Evolutionary conservation across 2,113 vertebrate species (phyloP).

Genomic region (Lipophrys pholis): DNA sequence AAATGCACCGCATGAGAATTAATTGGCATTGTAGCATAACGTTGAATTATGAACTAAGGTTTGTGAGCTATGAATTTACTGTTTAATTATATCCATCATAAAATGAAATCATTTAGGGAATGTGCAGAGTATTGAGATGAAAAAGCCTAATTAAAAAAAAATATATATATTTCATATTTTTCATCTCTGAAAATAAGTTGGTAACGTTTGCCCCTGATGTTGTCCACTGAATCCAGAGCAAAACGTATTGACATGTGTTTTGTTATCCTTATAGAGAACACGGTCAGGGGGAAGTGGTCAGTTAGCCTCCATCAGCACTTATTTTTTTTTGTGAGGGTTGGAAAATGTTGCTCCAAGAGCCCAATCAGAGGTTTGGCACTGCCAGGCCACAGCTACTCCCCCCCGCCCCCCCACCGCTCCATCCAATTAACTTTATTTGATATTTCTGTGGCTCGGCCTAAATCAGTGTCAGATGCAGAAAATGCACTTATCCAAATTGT

Average conservation of each 20-base stretch:
- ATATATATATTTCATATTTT: not conserved
- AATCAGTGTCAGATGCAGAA: constrained; percentile 74
- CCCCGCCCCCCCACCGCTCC: constrained; percentile 41
- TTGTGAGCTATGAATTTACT: not conserved
- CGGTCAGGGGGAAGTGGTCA: constrained; percentile 57
- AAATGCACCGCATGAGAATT: no score
- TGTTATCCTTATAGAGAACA: constrained; percentile 49
- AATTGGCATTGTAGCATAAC: no score
- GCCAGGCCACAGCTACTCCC: constrained; percentile 53
- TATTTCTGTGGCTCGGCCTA: constrained; percentile 72
- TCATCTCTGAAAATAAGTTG: constrained; percentile 6
- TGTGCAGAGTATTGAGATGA: no score
- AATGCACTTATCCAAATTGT: constrained; percentile 82
- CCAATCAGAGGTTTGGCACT: constrained; percentile 69
- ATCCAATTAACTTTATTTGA: constrained; percentile 79
- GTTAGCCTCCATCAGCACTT: constrained; percentile 68
- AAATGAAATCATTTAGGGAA: no score
- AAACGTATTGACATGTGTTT: constrained; percentile 33
- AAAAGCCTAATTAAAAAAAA: no score
- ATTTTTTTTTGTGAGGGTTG: constrained; percentile 62
- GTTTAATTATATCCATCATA: not conserved
- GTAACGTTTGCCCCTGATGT: constrained; percentile 20
- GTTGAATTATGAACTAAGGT: not conserved
- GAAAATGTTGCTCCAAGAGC: constrained; percentile 64
- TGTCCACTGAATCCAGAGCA: constrained; percentile 35